Percentiles rank a stretch among this genome's conserved stretches.
Evolutionary conservation across 2,797 vertebrate species (phyloP).

Genomic region (Staurois parvus): DNA sequence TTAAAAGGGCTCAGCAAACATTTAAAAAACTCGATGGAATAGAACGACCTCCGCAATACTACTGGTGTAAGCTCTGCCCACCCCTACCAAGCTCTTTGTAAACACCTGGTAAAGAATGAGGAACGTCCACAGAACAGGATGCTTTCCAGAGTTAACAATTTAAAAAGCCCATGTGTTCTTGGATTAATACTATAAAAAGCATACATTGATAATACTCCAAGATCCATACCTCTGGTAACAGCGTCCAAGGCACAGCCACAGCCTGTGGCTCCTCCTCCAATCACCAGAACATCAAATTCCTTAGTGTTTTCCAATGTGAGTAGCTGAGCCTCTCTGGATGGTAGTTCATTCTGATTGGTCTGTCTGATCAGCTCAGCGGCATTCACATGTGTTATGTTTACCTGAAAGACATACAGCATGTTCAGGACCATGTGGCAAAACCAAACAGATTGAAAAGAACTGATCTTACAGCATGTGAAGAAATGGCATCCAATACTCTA

Average conservation of each 20-base stretch:
- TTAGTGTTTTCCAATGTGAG: conserved; percentile 71
- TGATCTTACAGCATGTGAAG: not conserved
- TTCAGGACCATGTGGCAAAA: no score
- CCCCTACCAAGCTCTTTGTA: no score
- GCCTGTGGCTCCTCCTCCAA: conserved; percentile 95
- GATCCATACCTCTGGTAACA: conserved; percentile 87
- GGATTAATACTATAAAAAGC: no score
- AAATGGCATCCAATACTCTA: no score
- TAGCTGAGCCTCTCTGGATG: conserved; percentile 84
- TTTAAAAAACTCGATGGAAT: no score
- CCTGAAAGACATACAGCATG: conserved; percentile 69
- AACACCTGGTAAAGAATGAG: no score
- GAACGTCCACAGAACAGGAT: no score
- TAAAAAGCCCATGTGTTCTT: no score
- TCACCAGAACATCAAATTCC: conserved; percentile 91
- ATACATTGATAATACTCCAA: not conserved
- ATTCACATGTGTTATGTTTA: conserved; percentile 77
- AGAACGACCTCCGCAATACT: no score
- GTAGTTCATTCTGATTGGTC: conserved; percentile 76
- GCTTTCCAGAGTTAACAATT: no score
- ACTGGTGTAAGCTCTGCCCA: no score
- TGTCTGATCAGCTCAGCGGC: conserved; percentile 78
- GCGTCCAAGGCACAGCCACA: conserved; percentile 94
- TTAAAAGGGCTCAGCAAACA: no score
- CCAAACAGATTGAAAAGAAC: not conserved